Evolutionary conservation across 35 echinoderm and acorn worm species (phyloP), one percentile per base, ranked within the genome.

Genomic region (Heliocidaris erythrogramma): DNA sequence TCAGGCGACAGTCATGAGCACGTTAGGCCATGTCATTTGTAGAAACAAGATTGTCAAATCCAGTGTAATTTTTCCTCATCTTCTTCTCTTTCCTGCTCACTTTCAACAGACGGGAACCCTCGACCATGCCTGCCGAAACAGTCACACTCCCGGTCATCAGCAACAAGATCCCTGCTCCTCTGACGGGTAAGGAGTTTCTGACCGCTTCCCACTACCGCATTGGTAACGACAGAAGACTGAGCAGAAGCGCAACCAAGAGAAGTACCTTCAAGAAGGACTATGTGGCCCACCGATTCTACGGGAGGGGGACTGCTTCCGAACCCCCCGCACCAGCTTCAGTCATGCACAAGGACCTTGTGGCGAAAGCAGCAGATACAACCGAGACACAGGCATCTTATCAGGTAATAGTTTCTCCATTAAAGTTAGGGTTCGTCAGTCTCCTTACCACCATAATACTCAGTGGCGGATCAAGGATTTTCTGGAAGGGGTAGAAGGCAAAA

Each of bases 221-320:
- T 52, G 98, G 98, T 2, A 95, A 99, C 86, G 98, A 97, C 69
- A 49, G 93, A 60, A 94, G 98, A 7, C 88, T 99, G 42, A 92
- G 96, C 17, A 97, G 94, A 78, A 99, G 98, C 92, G 98, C 98
- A 52, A 95, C 95, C 12, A 97, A 95, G 60, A 88, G 96, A 31
- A 99, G 98, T 65, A 96, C 95, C 17, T 99, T 99, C 59, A 95
- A 95, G 78, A 99, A 99, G 88, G 98, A 99, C 93, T 97, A 96
- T 71, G 60, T 93, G 5, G 92, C 94, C 5, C 98, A 97, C 60
- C 65, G 56, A 4, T 18, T 90, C 61, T 96, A 97, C 47, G 96
- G 96, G 8, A 93, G 96, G 35, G 71, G 47, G 30, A 88, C 49
- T 0, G 96, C 98, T 7, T 86, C 94, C 30, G 89, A 95, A 3